Conservation (phyloP, 2,797 vertebrate genomes). For the Argyrosomus regius region DNA sequence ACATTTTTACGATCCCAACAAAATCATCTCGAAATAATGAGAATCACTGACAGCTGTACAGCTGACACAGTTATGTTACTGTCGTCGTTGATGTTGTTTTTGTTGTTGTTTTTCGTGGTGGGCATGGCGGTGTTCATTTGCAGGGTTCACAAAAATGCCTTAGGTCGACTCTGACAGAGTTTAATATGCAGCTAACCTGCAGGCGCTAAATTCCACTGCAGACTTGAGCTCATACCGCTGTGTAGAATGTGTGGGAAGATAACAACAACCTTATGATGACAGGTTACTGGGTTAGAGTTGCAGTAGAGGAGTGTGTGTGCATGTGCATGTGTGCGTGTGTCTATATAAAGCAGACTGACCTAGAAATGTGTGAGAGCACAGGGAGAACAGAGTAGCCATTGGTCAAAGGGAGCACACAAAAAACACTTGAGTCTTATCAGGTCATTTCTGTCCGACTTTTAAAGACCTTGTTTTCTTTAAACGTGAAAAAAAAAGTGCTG, state of each 20-base stretch:
- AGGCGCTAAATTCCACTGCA: conserved; percentile 36
- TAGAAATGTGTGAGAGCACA: not conserved
- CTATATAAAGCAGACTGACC: conserved; percentile 2
- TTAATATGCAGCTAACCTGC: conserved; percentile 15
- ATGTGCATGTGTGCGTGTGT: not conserved
- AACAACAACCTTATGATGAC: conserved; percentile 10
- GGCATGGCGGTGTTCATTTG: not conserved
- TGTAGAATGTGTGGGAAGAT: conserved; percentile 31
- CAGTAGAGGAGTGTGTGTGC: not conserved
- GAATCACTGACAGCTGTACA: not conserved
- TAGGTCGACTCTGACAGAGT: not conserved
- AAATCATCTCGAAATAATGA: not conserved
- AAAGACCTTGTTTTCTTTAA: not conserved
- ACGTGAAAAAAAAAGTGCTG: not conserved
- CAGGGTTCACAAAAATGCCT: not conserved
- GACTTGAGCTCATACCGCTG: conserved; percentile 17
- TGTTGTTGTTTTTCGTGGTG: not conserved
- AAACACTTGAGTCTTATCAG: not conserved
- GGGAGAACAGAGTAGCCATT: not conserved
- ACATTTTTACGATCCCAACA: not conserved
- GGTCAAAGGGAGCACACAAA: not conserved
- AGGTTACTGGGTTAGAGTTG: conserved; percentile 2
- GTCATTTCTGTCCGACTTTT: not conserved
- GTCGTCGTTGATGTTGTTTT: too few species aligned
- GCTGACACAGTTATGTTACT: not conserved